phyloP scores from a whole-genome alignment of 2,797 vertebrate genomes.

The Ispidina picta region DNA sequence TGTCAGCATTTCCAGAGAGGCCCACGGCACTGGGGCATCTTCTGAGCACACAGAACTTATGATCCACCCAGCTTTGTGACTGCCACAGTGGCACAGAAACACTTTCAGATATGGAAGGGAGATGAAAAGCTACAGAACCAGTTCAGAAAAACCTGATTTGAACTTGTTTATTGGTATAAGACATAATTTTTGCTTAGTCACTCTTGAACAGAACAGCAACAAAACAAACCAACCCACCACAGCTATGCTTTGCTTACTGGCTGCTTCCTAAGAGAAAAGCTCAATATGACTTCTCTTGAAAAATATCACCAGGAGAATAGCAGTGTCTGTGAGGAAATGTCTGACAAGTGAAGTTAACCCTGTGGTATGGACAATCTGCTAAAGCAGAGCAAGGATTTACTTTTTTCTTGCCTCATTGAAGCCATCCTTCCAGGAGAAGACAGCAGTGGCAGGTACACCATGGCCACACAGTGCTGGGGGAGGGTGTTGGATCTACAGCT shows the following conservation, averaged over 20 bases:
- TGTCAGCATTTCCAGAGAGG: constrained; percentile 35
- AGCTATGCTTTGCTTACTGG: not conserved
- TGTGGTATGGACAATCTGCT: not conserved
- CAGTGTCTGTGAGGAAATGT: not conserved
- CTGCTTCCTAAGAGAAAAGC: not conserved
- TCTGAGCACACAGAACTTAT: not conserved
- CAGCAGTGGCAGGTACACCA: not conserved
- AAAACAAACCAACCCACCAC: not conserved
- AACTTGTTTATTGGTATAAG: not conserved
- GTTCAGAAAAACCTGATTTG: not conserved
- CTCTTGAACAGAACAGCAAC: not conserved
- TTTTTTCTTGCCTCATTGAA: not conserved
- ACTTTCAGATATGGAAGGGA: not conserved
- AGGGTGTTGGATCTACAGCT: not conserved
- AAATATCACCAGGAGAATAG: not conserved
- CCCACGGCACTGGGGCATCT: not conserved
- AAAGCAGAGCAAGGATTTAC: not conserved
- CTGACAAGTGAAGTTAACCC: not conserved
- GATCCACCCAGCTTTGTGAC: not conserved
- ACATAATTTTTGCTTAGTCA: not conserved
- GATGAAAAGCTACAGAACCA: not conserved
- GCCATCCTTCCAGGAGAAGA: not conserved
- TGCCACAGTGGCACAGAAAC: not conserved
- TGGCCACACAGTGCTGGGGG: not conserved
- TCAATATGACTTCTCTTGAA: not conserved